phyloP scores from a whole-genome alignment of 2,888 invertebrate genomes.

The Apamea monoglypha region DNA sequence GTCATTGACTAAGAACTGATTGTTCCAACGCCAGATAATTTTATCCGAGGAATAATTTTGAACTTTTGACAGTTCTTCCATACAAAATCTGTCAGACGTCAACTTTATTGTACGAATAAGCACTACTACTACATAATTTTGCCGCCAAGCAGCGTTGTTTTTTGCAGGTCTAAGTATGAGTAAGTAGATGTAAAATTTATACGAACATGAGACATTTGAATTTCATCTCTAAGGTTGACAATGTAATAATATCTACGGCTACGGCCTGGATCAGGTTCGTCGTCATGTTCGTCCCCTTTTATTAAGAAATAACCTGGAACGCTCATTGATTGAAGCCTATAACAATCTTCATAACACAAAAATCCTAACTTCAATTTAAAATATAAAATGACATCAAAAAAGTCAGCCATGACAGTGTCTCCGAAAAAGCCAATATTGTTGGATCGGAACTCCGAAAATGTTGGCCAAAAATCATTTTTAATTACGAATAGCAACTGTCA shows the following conservation, averaged over 20 bases:
- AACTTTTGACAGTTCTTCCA: too few species aligned
- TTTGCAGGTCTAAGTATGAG: too few species aligned
- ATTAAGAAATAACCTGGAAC: neutral
- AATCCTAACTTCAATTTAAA: conserved; percentile 30
- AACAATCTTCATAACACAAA: neutral
- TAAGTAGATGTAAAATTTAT: too few species aligned
- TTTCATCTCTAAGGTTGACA: neutral
- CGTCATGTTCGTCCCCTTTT: too few species aligned
- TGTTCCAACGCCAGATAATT: too few species aligned
- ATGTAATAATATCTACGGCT: too few species aligned
- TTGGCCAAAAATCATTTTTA: conserved; percentile 73
- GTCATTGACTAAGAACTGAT: too few species aligned
- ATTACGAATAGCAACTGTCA: conserved; percentile 73
- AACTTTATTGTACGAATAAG: too few species aligned
- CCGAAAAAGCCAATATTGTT: conserved; percentile 53
- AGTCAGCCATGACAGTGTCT: conserved; percentile 18
- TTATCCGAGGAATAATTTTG: too few species aligned
- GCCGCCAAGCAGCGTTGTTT: neutral
- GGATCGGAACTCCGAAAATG: conserved; percentile 56
- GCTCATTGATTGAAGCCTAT: neutral
- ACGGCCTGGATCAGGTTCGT: neutral
- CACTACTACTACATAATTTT: neutral
- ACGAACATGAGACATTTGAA: too few species aligned
- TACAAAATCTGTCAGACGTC: too few species aligned
- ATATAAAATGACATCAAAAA: conserved; percentile 25